These are phyloP conservation scores for Gastrophryne carolinensis DNA, from an alignment of 2,797 vertebrate species.

Conservation along the genomic window DNA sequence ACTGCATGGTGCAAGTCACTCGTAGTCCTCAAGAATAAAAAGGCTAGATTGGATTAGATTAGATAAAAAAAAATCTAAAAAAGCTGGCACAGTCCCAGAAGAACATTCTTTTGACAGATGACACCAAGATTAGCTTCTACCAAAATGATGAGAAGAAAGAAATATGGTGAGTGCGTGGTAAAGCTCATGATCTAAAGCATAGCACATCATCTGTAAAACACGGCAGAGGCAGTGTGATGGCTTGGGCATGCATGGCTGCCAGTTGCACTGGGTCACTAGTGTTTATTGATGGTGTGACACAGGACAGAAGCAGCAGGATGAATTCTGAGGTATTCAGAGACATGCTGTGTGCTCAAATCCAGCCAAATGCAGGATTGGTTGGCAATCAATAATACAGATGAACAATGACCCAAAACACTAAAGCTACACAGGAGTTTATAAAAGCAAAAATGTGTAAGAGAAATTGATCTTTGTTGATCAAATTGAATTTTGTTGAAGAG, in stretches of 20 bases:
- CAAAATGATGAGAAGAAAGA: too few relatives aligned
- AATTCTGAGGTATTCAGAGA: background rate
- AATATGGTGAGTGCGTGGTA: too few relatives aligned
- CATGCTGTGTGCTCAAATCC: constrained; percentile 1
- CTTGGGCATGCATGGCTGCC: background rate
- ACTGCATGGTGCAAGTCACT: too few relatives aligned
- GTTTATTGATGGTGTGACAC: too few relatives aligned
- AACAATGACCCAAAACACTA: background rate
- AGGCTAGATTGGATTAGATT: background rate
- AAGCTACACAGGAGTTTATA: background rate
- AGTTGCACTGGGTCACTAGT: background rate
- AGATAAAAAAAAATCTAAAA: background rate
- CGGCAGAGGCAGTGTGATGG: constrained; percentile 1
- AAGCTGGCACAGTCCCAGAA: background rate
- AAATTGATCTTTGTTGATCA: too few relatives aligned
- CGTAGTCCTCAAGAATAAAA: background rate
- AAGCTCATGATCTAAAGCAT: background rate
- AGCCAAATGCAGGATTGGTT: background rate
- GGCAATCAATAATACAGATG: too few relatives aligned
- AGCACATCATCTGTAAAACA: background rate
- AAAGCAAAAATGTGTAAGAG: too few relatives aligned
- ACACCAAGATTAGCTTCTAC: too few relatives aligned
- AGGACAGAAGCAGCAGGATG: background rate
- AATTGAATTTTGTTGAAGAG: too few relatives aligned
- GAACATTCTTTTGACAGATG: too few relatives aligned